phyloP scores from a whole-genome alignment of 92 coral and sea anemone genomes.

The Palythoa caribaeorum region DNA sequence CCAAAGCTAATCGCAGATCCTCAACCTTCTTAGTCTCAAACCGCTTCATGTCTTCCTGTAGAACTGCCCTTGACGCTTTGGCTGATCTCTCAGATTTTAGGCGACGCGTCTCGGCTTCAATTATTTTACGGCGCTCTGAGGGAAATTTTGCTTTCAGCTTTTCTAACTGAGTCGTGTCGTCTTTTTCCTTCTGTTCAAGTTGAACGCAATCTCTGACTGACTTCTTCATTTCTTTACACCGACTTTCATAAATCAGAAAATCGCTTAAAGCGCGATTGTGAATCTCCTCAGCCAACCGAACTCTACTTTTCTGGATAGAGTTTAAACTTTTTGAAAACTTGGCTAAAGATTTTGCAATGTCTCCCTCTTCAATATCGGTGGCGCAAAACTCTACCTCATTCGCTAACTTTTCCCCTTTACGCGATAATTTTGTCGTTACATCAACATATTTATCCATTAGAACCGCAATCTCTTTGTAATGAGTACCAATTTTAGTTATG shows the following conservation, averaged over 20 bases:
- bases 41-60: constrained; percentile 67
- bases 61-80: constrained; percentile 50
- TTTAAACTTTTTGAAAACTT: constrained; percentile 59
- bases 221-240: constrained; percentile 74
- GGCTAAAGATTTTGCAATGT: not conserved
- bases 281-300: constrained; percentile 49
- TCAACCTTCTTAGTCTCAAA: constrained; percentile 70
- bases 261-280: constrained; percentile 62
- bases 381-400: constrained; percentile 58
- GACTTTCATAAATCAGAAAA: constrained; percentile 66
- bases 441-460: constrained; percentile 68
- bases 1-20: constrained; percentile 65
- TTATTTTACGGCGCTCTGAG: constrained; percentile 65
- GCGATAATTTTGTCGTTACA: constrained; percentile 59
- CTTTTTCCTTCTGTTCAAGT: constrained; percentile 65
- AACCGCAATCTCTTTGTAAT: constrained; percentile 64
- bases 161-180: constrained; percentile 41
- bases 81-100: constrained; percentile 66
- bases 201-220: constrained; percentile 64
- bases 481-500: constrained; percentile 49
- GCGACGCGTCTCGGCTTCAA: constrained; percentile 71
- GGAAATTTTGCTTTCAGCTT: constrained; percentile 69
- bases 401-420: constrained; percentile 67
- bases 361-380: constrained; percentile 57
- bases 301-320: constrained; percentile 50